A percentile compares a stretch with the other conserved stretches of the same genome.
Conservation (phyloP, 1,140 invertebrate species). For the Drosophila littoralis region DNA sequence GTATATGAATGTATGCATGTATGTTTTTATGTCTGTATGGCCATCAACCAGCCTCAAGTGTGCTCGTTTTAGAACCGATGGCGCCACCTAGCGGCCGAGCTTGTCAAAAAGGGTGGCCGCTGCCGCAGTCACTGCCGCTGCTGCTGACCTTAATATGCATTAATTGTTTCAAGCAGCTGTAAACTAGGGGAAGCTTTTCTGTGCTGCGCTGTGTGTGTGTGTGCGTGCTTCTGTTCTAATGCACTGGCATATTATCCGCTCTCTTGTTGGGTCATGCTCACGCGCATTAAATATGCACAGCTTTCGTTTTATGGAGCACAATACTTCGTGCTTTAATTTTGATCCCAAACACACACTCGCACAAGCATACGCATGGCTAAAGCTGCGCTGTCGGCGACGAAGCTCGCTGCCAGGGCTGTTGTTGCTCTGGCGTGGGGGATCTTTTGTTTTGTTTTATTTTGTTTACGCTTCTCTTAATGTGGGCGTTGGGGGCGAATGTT, state of each 20-base stretch:
- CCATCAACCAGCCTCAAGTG: background rate
- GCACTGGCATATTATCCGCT: slow-evolving; percentile 35
- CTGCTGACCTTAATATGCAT: slow-evolving; percentile 73
- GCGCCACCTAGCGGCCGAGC: slow-evolving; percentile 55
- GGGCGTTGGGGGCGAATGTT: slow-evolving; percentile 54
- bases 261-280: slow-evolving; percentile 41
- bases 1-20: background rate
- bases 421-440: slow-evolving; percentile 58
- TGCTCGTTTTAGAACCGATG: slow-evolving; percentile 26
- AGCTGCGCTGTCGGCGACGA: background rate
- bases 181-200: slow-evolving; percentile 48
- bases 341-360: slow-evolving; percentile 50
- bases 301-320: slow-evolving; percentile 64
- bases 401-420: slow-evolving; percentile 31
- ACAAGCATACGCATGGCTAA: slow-evolving; percentile 10
- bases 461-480: slow-evolving; percentile 48
- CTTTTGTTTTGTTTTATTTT: slow-evolving; percentile 52
- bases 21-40: too few species aligned
- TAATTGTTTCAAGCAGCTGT: slow-evolving; percentile 66
- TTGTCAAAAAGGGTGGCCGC: slow-evolving; percentile 27
- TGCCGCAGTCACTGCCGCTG: slow-evolving; percentile 18
- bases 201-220: background rate
- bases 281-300: slow-evolving; percentile 54
- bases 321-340: slow-evolving; percentile 54
- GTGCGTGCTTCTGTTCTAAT: slow-evolving; percentile 51